Conservation (phyloP, 1,140 invertebrate species). For the Lithobius niger region DNA sequence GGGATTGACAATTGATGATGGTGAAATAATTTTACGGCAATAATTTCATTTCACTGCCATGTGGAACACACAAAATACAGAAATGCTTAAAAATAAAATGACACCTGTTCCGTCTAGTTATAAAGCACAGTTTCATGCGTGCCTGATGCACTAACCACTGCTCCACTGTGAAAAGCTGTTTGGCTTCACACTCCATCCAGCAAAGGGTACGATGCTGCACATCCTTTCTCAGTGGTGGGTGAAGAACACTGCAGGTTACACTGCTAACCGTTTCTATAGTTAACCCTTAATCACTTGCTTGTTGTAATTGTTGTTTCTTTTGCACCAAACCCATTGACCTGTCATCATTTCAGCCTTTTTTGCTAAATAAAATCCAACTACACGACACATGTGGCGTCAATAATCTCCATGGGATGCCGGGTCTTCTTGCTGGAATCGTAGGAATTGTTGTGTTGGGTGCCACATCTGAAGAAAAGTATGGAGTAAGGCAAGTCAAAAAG, state of each 20-base stretch:
- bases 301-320: background rate
- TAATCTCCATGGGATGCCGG: slow-evolving; percentile 41
- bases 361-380: slow-evolving; percentile 29
- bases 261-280: background rate
- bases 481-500: slow-evolving; percentile 17
- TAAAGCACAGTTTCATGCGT: no score
- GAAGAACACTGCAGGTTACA: background rate
- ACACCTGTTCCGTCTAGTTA: no score
- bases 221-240: background rate
- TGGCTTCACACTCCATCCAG: no score
- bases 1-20: no score
- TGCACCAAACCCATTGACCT: no score
- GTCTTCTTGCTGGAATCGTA: slow-evolving; percentile 33
- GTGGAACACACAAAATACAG: no score
- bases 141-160: no score
- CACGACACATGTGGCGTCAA: slow-evolving; percentile 41
- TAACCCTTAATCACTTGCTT: background rate
- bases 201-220: no score
- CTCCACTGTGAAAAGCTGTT: no score
- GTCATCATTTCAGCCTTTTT: slow-evolving; percentile 31
- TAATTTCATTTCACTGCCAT: no score
- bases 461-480: slow-evolving; percentile 29
- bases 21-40: no score
- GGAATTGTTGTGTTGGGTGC: slow-evolving; percentile 27
- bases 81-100: no score